phyloP scores from a whole-genome alignment of 2,113 vertebrate genomes.

The Atlantisia rogersi region DNA sequence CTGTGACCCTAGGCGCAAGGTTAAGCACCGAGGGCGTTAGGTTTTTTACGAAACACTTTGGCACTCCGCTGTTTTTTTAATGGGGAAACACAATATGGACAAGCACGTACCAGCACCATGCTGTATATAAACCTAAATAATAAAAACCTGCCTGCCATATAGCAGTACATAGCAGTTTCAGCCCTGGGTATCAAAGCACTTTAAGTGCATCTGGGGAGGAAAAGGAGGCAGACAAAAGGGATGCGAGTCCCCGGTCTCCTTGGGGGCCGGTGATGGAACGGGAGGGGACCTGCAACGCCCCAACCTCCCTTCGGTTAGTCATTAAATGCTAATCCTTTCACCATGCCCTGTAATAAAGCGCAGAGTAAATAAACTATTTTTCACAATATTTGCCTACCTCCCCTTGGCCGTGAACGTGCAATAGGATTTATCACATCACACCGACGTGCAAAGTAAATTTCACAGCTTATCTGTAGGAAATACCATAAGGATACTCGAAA shows the following conservation, averaged over 20 bases:
- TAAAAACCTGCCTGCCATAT: background rate
- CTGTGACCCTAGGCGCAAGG: background rate
- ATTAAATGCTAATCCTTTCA: background rate
- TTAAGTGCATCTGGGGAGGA: background rate
- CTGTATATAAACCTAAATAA: background rate
- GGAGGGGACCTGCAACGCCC: background rate
- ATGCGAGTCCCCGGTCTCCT: background rate
- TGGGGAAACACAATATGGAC: background rate
- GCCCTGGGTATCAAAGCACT: background rate
- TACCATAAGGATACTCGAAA: background rate
- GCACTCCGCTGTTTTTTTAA: background rate
- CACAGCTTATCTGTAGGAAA: conserved; percentile 9
- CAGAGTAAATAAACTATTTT: conserved; percentile 42
- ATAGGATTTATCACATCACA: background rate
- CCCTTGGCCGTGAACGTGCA: background rate
- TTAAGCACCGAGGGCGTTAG: background rate
- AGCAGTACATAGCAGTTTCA: background rate
- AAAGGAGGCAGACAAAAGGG: conserved; percentile 37
- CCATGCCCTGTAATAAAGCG: background rate
- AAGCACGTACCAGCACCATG: background rate
- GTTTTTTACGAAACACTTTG: background rate
- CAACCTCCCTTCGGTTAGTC: background rate
- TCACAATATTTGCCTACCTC: conserved; percentile 40
- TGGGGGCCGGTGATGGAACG: fast-evolving
- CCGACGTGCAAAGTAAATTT: background rate